A percentile compares a stretch with the other conserved stretches of the same genome.
Evolutionary conservation across 1,140 invertebrate species (phyloP).

Genomic region (Plutomurus gul): DNA sequence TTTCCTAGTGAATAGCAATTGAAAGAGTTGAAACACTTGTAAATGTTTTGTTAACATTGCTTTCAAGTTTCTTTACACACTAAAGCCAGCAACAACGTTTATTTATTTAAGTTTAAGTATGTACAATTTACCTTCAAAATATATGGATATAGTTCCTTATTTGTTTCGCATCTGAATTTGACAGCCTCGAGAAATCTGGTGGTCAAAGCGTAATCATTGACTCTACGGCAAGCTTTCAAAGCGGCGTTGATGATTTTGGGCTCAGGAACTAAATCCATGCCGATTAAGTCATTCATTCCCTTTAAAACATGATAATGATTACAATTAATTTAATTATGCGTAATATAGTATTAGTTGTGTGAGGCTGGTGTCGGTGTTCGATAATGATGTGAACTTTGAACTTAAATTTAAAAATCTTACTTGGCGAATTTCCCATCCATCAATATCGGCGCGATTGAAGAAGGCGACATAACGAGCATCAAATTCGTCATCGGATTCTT

Average conservation of each 20-base stretch:
- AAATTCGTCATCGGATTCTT: conserved; percentile 71
- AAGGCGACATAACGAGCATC: conserved; percentile 79
- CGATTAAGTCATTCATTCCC: conserved; percentile 68
- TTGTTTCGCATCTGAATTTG: conserved; percentile 88
- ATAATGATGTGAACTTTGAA: no score
- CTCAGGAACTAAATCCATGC: conserved; percentile 93
- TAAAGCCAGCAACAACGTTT: no score
- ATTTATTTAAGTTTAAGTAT: no score
- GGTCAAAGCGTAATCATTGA: conserved; percentile 92
- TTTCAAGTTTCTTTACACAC: no score
- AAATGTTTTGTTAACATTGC: not conserved
- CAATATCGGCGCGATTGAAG: conserved; percentile 88
- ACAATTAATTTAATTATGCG: conserved; percentile 17
- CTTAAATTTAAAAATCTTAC: conserved; percentile 42
- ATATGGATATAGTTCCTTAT: conserved; percentile 86
- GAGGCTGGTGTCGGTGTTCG: no score
- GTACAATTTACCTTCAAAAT: conserved; percentile 65
- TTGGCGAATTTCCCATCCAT: conserved; percentile 94
- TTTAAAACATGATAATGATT: conserved; percentile 47
- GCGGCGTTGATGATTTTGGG: conserved; percentile 89
- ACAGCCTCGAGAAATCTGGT: conserved; percentile 90
- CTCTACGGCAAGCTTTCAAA: conserved; percentile 85
- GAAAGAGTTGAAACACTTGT: not conserved
- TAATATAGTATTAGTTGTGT: no score
- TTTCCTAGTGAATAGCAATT: conserved; percentile 69